Evolutionary conservation across 1,140 invertebrate genomes (phyloP).

Genomic region (Belonocnema kinseyi): DNA sequence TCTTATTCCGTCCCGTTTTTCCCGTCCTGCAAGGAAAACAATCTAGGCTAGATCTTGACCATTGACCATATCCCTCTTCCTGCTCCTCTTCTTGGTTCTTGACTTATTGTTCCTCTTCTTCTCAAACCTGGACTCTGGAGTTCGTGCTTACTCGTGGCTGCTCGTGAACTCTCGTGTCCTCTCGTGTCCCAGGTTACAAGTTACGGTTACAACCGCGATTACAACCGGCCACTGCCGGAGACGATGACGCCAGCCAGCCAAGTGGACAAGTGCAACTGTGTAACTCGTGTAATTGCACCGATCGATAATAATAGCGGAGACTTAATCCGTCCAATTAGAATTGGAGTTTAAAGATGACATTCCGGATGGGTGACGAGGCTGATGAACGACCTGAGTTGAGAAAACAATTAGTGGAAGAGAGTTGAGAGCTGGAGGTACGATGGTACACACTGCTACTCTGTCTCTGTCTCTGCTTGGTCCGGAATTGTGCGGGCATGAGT

Average conservation of each 20-base stretch:
- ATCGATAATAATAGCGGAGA: neutral
- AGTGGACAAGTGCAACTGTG: conserved; percentile 22
- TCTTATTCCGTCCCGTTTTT: too few relatives aligned
- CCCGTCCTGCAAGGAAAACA: too few relatives aligned
- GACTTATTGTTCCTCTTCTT: neutral
- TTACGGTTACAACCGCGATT: neutral
- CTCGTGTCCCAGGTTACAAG: conserved; percentile 20
- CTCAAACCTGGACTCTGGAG: conserved; percentile 10
- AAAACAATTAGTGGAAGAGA: too few relatives aligned
- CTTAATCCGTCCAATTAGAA: too few relatives aligned
- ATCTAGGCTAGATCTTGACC: neutral
- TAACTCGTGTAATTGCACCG: conserved; percentile 18
- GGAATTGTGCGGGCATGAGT: neutral
- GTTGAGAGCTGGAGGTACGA: too few relatives aligned
- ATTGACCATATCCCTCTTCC: neutral
- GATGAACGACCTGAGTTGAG: neutral
- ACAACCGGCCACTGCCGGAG: neutral
- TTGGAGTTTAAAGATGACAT: too few relatives aligned
- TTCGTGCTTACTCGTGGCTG: conserved; percentile 11
- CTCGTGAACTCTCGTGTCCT: neutral
- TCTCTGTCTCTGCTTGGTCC: neutral
- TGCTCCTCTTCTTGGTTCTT: neutral
- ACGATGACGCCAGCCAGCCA: conserved; percentile 12
- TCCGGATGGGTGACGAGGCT: neutral
- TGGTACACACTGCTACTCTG: too few relatives aligned